phyloP scores from a whole-genome alignment of 2,888 invertebrate genomes.

The Lepas anatifera region DNA sequence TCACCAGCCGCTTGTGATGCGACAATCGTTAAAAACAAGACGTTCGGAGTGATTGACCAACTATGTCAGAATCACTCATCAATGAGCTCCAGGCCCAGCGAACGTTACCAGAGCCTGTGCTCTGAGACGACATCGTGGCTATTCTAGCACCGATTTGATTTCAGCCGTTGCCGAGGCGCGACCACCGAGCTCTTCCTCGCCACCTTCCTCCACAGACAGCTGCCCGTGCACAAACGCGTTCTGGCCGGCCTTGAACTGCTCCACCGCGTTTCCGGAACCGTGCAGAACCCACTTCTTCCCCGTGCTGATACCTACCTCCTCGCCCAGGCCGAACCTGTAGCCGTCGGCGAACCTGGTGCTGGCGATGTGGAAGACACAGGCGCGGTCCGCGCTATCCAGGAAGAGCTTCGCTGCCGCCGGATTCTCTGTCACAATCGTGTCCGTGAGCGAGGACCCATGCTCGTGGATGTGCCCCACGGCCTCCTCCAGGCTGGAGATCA shows the following conservation, averaged over 20 bases:
- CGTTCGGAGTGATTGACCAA: no score
- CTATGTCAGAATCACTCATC: no score
- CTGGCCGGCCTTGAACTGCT: conserved; percentile 55
- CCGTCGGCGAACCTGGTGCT: conserved; percentile 67
- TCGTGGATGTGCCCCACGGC: conserved; percentile 90
- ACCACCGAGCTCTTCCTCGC: background rate
- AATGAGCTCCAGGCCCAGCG: no score
- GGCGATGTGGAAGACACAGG: conserved; percentile 96
- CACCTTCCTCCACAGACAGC: conserved; percentile 26
- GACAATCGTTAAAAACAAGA: no score
- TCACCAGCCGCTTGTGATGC: no score
- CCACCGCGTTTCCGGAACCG: conserved; percentile 78
- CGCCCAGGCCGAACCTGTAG: conserved; percentile 87
- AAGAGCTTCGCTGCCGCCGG: conserved; percentile 54
- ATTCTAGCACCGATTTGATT: no score
- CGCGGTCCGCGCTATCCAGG: conserved; percentile 80
- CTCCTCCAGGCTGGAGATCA: conserved; percentile 75
- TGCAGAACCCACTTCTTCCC: conserved; percentile 82
- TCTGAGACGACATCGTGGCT: no score
- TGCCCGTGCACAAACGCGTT: conserved; percentile 33
- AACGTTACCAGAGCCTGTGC: no score
- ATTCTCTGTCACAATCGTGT: conserved; percentile 90
- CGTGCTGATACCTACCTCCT: conserved; percentile 79
- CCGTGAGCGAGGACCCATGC: conserved; percentile 93
- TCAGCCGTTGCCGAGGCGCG: no score